These are phyloP conservation scores for Paradoxurus hermaphroditus DNA, from an alignment of 2,113 vertebrate species.

Conservation along the genomic window DNA sequence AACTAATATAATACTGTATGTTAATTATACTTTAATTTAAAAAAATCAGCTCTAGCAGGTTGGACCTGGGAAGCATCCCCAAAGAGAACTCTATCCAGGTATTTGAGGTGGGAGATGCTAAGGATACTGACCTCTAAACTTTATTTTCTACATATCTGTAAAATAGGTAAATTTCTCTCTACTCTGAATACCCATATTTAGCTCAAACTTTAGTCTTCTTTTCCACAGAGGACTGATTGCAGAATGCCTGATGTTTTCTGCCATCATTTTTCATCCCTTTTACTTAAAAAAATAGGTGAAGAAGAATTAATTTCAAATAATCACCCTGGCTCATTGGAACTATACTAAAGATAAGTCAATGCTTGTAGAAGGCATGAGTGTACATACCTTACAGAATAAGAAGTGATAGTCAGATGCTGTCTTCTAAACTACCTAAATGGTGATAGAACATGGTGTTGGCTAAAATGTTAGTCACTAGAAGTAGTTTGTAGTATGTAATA, in stretches of 20 bases:
- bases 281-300: not conserved
- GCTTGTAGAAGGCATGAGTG: not conserved
- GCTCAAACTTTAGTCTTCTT: not conserved
- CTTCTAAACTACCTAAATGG: not conserved
- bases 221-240: not conserved
- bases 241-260: not conserved
- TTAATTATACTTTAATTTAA: not conserved
- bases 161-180: not conserved
- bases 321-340: not conserved
- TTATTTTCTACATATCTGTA: not conserved
- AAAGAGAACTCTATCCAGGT: not conserved
- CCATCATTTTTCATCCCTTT: not conserved
- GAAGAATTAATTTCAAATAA: not conserved
- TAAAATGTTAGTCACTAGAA: not conserved
- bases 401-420: not conserved
- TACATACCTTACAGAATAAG: not conserved
- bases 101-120: not conserved
- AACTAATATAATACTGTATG: not conserved
- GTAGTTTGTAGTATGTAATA: not conserved
- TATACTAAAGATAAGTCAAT: not conserved
- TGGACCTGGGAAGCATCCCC: rapidly evolving
- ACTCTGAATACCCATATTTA: not conserved
- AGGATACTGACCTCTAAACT: not conserved
- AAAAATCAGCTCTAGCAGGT: not conserved
- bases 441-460: not conserved